Evolutionary conservation across 1,140 invertebrate species (phyloP), one percentile per base, ranked within the genome.

Genomic region (Drosophila trapezifrons): DNA sequence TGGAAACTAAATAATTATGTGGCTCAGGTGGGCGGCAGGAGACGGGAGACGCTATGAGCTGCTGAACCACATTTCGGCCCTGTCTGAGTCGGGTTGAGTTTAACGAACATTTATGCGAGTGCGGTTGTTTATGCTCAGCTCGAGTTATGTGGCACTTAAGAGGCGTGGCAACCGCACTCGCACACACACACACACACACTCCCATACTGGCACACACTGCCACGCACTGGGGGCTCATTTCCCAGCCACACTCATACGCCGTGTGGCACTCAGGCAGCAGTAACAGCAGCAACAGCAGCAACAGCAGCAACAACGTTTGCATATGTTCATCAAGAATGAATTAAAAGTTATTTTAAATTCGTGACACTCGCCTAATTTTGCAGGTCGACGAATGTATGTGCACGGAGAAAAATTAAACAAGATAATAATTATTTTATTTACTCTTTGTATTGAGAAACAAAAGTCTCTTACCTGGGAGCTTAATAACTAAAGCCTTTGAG

Each of bases 291-390:
- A 42, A 25, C 27, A 32, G 46, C 22, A 49, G 51, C 7, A 13
- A 58, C 40, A 55, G 49, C 27, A 46, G 78, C 35, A 60, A 62
- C 35, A 60, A 58, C 49, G 67, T 54, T 52, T 63, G 69, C 49
- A 71, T 76, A 65, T 70, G 59, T 79, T 89, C 84, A 89, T 89
- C 84, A 89, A 89, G 84, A 89, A 89, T 89, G 85, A 89, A 89
- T 89, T 89, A 89, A 89, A 89, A 89, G 84, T 89, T 89, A 89
- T 89, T 89, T 89, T 89, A 89, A 89, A 89, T 89, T 89, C 84
- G 84, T 89, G 84, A 89, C 84, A 89, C 77, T 89, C 85, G 84
- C 84, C 84, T 87, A 89, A 89, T 89, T 89, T 89, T 84, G 69
- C 70, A 80, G 72, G 73, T 87, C 73, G 70, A 54, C 58, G 51